Conservation (phyloP, 2,113 vertebrate genomes). For the Cepphus grylle region DNA sequence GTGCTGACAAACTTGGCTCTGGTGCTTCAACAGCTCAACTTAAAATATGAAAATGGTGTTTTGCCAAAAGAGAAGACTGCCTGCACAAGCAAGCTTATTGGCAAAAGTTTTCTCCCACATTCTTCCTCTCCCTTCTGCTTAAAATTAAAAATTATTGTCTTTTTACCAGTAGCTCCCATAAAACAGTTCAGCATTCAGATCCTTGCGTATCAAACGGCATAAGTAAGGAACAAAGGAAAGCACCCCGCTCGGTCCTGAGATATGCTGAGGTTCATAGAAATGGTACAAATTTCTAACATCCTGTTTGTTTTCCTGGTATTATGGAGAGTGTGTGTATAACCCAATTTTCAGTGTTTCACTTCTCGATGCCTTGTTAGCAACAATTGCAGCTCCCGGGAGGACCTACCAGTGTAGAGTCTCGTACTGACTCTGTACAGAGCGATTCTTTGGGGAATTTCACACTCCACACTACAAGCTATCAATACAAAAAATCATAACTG, state of each 20-base stretch:
- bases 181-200: background rate
- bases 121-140: background rate
- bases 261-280: background rate
- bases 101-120: background rate
- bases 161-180: background rate
- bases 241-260: fast-evolving
- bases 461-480: slow-evolving; percentile 16
- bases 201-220: background rate
- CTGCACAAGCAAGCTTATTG: background rate
- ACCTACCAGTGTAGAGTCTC: background rate
- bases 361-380: slow-evolving; percentile 29
- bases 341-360: background rate
- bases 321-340: background rate
- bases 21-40: background rate
- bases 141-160: background rate
- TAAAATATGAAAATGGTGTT: background rate
- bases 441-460: slow-evolving; percentile 19
- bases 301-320: background rate
- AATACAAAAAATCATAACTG: background rate
- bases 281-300: background rate
- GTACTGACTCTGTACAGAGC: background rate
- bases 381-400: background rate
- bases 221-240: background rate
- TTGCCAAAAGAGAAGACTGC: background rate
- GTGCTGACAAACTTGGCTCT: background rate